Evolutionary conservation across 2,113 vertebrate genomes (phyloP).

Genomic region (Clarias batrachus): DNA sequence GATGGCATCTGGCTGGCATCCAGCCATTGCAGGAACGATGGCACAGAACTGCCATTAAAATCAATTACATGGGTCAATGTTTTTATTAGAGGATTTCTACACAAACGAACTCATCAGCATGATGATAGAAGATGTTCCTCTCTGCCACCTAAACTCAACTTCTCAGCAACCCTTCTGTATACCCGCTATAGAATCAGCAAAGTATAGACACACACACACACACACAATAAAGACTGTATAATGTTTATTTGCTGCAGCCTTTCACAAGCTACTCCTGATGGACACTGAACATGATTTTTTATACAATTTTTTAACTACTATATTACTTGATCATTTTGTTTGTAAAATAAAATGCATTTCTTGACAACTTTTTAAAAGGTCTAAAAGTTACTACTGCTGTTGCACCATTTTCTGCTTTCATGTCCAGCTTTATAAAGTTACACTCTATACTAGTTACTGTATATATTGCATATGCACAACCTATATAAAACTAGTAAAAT

Average conservation of each 20-base stretch:
- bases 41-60: constrained; percentile 87
- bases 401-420: neutral
- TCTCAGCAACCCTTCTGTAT: constrained; percentile 36
- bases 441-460: too few species aligned
- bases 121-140: constrained; percentile 31
- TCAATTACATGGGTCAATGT: constrained; percentile 89
- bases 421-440: neutral
- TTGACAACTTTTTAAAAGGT: neutral
- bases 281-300: neutral
- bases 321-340: neutral
- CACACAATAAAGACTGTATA: neutral
- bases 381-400: too few species aligned
- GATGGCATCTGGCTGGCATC: constrained; percentile 87
- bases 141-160: constrained; percentile 20
- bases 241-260: neutral
- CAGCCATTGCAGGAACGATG: constrained; percentile 82
- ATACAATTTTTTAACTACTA: too few species aligned
- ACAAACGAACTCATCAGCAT: constrained; percentile 55
- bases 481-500: too few species aligned
- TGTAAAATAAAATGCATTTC: neutral
- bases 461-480: too few species aligned
- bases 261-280: neutral
- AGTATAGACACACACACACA: constrained; percentile 3
- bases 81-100: constrained; percentile 59
- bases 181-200: constrained; percentile 17